Base-by-base conservation (phyloP, 2,888 invertebrate species). In the Colostygia pectinataria region DNA sequence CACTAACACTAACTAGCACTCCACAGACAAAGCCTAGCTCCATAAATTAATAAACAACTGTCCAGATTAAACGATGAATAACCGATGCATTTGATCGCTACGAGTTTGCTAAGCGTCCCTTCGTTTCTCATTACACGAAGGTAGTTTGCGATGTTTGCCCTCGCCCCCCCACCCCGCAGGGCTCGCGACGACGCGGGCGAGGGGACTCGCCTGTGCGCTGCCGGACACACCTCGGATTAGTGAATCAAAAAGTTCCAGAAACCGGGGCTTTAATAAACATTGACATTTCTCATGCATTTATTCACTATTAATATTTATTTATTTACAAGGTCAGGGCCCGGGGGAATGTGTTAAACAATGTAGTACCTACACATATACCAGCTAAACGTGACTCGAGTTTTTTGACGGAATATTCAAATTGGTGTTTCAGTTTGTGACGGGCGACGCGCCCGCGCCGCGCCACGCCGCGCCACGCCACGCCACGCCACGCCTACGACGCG, bases 211-310 rank as follows among this genome's bases (percentile, higher is more conserved):
- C 2, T 13, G 13, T 29, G 29, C 13, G 2, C 12, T 2, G 12
- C 20, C 25, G 33, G 33, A 25, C 32, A 13, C 28, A 34, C 37
- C 24, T 27, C 10, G 33, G 10, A 46, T 48, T 52, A 49, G 40
- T 41, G 24, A 51, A 47, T 27, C 50, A 34, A 51, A 53, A 43
- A 9, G 12, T 38, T 42, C 41, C 44, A 29, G 14, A 32, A 41
- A n/a, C 13, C n/a, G n/a, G 41, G 34, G 40, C 38, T 47, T 49
- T 23, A 43, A 52, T 52, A 55, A 44, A 47, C 47, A 53, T 53
- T 46, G 9, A 4, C 18, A 38, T 18, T 49, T 40, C 5, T 6
- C 3, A 50, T 50, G 39, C 40, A 50, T 50, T 38, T 40, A 50
- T 44, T 44, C 44, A 12, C 13, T 14, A 44, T 50, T 13, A 44